phyloP scores from a whole-genome alignment of 2,113 vertebrate genomes.

The Okapia johnstoni region DNA sequence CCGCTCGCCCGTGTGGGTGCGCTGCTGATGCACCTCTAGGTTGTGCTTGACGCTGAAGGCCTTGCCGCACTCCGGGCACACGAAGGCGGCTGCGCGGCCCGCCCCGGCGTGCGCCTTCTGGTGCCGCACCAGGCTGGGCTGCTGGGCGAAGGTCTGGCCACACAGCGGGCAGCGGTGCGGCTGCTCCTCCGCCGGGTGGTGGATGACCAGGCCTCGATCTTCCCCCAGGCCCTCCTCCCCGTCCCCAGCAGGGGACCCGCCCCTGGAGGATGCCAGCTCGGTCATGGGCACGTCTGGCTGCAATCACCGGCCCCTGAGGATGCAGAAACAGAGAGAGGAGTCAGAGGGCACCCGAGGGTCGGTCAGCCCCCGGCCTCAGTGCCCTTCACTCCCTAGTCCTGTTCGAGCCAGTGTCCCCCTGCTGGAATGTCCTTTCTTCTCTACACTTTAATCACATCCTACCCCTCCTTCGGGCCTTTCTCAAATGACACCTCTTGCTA shows the following conservation, averaged over 20 bases:
- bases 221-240: slow-evolving; percentile 74
- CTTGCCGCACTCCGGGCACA: slow-evolving; percentile 80
- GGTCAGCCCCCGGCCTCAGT: neutral
- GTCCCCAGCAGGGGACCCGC: slow-evolving; percentile 59
- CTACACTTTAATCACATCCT: neutral
- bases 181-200: slow-evolving; percentile 82
- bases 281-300: slow-evolving; percentile 57
- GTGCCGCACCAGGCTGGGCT: slow-evolving; percentile 83
- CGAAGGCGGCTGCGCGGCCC: slow-evolving; percentile 80
- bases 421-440: neutral
- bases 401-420: neutral
- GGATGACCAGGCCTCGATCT: slow-evolving; percentile 75
- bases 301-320: slow-evolving; percentile 55
- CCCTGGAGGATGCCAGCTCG: slow-evolving; percentile 55
- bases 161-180: slow-evolving; percentile 85
- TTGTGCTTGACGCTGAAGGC: slow-evolving; percentile 79
- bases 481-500: neutral
- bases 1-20: slow-evolving; percentile 77
- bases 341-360: neutral
- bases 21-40: slow-evolving; percentile 79
- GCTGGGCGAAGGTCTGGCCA: slow-evolving; percentile 84
- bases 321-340: slow-evolving; percentile 2
- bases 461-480: neutral
- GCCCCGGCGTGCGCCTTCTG: slow-evolving; percentile 84
- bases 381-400: neutral